Evolutionary conservation across 2,113 vertebrate species (phyloP), one percentile per base, ranked within the genome.

Genomic region (Neogobius melanostomus): DNA sequence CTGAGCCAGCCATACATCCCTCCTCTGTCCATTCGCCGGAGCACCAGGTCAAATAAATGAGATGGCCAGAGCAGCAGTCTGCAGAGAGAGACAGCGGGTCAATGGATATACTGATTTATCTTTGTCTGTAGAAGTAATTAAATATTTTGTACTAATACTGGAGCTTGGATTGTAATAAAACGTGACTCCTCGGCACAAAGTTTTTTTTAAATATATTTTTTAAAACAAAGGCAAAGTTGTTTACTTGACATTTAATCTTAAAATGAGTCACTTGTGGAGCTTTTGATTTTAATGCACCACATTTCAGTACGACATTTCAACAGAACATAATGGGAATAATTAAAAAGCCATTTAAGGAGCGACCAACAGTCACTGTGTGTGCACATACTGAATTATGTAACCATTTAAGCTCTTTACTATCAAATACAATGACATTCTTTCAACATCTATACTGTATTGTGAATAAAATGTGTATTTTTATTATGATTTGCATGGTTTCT

Each of bases 41-140:
- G 36, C 28, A 48, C 51, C 67, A 64, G 79, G 76, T 85, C 77
- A 72, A 68, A 84, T 47, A 68, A 81, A 75, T 45, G 65, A 60
- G 66, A 54, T 64, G 64, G 65, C 56, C 65, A 59, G 46, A n/a
- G 69, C 36, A 43, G 3, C 21, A 14, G 65, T 45, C 63, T 66
- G 16, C 53, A 56, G 63, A 71, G 67, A 71, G 64, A 72, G 47
- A 56, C 28, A 36, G 28, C 28, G 28, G 28, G 28, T 36, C 65
- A 74, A 48, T 64, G 76, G 63, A 36, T 69, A 15, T 28, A 53
- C 48, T 11, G 72, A 78, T 81, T 76, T 73, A 75, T 80, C 63
- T 51, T 14, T 52, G 61, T 75, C 77, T 43, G 51, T 11, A 44
- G 36, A 75, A 69, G 69, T 83, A 76, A 75, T 73, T 72, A 6